Evolutionary conservation across 2,888 invertebrate genomes (phyloP).

Genomic region (Pristionchus mayeri): DNA sequence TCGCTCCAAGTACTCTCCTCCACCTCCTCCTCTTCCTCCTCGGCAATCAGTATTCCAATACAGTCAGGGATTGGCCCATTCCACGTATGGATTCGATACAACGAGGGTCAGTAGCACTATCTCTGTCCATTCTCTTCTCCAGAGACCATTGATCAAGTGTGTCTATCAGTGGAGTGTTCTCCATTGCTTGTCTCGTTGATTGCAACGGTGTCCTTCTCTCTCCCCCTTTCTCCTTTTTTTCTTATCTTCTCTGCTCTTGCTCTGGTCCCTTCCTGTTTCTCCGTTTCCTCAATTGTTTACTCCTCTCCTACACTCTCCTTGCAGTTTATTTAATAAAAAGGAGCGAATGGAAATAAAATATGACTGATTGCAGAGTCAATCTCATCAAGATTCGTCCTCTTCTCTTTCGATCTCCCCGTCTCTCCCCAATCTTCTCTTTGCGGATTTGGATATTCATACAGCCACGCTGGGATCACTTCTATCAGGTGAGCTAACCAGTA

Average conservation of each 20-base stretch:
- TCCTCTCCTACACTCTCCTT: slow-evolving; percentile 6
- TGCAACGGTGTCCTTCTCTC: slow-evolving; percentile 7
- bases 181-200: background rate
- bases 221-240: background rate
- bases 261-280: slow-evolving; percentile 16
- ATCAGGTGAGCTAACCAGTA: background rate
- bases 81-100: slow-evolving; percentile 36
- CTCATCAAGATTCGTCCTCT: slow-evolving; percentile 17
- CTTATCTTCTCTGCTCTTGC: slow-evolving; percentile 4
- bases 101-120: slow-evolving; percentile 22
- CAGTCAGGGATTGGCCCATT: background rate
- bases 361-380: background rate
- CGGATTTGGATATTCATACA: slow-evolving; percentile 34
- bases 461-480: background rate
- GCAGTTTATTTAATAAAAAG: too few species aligned
- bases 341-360: background rate
- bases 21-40: background rate
- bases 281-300: slow-evolving; percentile 12
- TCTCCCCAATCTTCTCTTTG: slow-evolving; percentile 16
- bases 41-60: background rate
- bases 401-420: slow-evolving; percentile 16
- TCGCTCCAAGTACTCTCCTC: background rate
- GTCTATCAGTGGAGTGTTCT: background rate
- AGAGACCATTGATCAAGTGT: background rate
- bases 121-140: background rate